Percentiles rank a stretch among this genome's conserved stretches.
These are phyloP conservation scores for Heterohyrax brucei DNA, from an alignment of 2,797 vertebrate genomes.

Conservation along the genomic window DNA sequence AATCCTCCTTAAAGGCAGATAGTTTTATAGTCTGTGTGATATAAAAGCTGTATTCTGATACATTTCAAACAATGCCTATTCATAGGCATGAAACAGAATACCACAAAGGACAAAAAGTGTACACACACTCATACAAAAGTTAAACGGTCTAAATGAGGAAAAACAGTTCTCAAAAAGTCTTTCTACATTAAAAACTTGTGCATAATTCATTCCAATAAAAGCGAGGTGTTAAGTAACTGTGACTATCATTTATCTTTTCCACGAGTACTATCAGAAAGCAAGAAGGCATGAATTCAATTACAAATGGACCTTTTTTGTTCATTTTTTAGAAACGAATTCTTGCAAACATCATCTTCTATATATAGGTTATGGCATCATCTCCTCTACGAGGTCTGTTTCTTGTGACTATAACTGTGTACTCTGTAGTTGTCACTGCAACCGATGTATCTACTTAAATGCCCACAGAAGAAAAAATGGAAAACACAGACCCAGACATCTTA, in stretches of 20 bases:
- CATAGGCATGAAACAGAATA: slow-evolving; percentile 73
- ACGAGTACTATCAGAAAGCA: slow-evolving; percentile 51
- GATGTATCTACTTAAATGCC: slow-evolving; percentile 17
- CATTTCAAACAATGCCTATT: slow-evolving; percentile 65
- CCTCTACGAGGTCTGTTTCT: slow-evolving; percentile 43
- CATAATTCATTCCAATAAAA: slow-evolving; percentile 61
- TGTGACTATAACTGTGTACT: neutral
- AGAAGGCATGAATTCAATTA: slow-evolving; percentile 36
- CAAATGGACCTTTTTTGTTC: slow-evolving; percentile 41
- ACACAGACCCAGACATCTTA: slow-evolving; percentile 32
- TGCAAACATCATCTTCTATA: slow-evolving; percentile 46
- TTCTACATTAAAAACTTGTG: slow-evolving; percentile 27
- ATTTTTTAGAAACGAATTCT: slow-evolving; percentile 67
- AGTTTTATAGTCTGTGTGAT: neutral
- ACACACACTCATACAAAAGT: slow-evolving; percentile 65
- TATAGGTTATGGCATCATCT: slow-evolving; percentile 27
- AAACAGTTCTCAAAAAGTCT: neutral
- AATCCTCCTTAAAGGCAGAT: neutral
- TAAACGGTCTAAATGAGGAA: slow-evolving; percentile 68
- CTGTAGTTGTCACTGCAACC: neutral
- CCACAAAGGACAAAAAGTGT: slow-evolving; percentile 64
- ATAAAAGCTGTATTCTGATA: neutral
- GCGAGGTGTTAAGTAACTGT: slow-evolving; percentile 25
- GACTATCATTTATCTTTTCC: slow-evolving; percentile 35
- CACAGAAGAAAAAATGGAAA: slow-evolving; percentile 31